These are phyloP conservation scores for Chaetophractus vellerosus DNA, from an alignment of 2,797 vertebrate species.

Conservation along the genomic window DNA sequence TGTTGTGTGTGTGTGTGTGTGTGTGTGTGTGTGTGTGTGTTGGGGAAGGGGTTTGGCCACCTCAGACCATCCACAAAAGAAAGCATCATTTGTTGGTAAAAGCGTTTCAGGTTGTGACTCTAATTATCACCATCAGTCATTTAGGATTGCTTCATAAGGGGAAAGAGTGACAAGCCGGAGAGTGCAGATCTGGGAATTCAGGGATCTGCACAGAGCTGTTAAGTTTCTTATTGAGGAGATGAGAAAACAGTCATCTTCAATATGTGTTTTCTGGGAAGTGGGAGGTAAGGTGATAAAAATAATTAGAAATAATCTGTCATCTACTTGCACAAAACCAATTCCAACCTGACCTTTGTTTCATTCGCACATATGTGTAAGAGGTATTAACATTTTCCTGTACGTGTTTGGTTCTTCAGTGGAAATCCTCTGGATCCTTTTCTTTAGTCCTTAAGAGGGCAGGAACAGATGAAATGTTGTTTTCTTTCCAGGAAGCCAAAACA, in stretches of 20 bases:
- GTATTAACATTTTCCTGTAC: neutral
- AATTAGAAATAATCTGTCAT: neutral
- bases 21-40: neutral
- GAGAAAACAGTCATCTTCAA: neutral
- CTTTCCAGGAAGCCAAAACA: neutral
- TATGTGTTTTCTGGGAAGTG: neutral
- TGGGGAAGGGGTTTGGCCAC: fast-evolving
- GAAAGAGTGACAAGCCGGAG: neutral
- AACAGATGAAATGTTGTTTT: too few relatives aligned
- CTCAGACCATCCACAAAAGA: fast-evolving
- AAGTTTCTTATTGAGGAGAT: neutral
- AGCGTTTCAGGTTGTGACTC: neutral
- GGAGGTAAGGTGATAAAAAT: neutral
- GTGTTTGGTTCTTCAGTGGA: neutral
- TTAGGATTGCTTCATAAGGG: neutral
- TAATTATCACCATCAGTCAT: fast-evolving
- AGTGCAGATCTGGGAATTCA: neutral
- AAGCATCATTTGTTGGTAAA: neutral
- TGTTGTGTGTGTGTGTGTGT: too few relatives aligned
- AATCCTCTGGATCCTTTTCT: neutral
- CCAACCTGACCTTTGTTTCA: fast-evolving
- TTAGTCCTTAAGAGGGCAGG: neutral
- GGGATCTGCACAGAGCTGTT: fast-evolving
- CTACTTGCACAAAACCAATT: neutral
- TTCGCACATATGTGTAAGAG: neutral